phyloP scores from a whole-genome alignment of 1,140 invertebrate species.

The Nasonia vitripennis region DNA sequence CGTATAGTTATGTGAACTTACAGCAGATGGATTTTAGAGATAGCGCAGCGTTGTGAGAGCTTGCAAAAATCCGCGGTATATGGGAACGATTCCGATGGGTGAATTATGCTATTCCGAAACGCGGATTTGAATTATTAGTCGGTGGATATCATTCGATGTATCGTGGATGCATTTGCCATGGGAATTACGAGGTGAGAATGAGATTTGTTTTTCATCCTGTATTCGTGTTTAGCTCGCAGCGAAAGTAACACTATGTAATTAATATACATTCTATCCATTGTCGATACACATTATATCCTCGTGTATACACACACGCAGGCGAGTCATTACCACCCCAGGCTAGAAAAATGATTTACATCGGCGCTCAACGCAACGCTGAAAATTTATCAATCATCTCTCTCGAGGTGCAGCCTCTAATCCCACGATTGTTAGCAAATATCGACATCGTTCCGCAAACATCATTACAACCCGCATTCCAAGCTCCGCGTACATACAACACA shows the following conservation, averaged over 20 bases:
- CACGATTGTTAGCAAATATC: neutral
- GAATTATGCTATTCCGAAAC: constrained; percentile 31
- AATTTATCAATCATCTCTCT: neutral
- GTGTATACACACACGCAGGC: neutral
- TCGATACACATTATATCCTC: neutral
- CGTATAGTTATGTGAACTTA: neutral
- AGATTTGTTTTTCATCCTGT: neutral
- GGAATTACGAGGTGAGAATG: constrained; percentile 9
- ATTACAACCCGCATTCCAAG: neutral
- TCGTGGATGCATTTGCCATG: neutral
- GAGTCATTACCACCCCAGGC: neutral
- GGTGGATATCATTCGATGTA: neutral
- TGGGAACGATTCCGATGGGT: neutral
- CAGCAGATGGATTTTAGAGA: constrained; percentile 26
- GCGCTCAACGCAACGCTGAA: neutral
- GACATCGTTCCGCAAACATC: neutral
- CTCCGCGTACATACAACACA: neutral
- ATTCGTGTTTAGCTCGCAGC: no score
- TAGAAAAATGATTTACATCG: neutral
- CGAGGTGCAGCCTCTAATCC: neutral
- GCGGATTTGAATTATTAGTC: neutral
- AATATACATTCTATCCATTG: neutral
- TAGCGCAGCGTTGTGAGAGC: neutral
- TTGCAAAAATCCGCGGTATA: neutral
- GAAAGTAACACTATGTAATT: neutral